Base-by-base conservation (phyloP, 2,797 vertebrate genomes). In the Sebastes trivittatus region DNA sequence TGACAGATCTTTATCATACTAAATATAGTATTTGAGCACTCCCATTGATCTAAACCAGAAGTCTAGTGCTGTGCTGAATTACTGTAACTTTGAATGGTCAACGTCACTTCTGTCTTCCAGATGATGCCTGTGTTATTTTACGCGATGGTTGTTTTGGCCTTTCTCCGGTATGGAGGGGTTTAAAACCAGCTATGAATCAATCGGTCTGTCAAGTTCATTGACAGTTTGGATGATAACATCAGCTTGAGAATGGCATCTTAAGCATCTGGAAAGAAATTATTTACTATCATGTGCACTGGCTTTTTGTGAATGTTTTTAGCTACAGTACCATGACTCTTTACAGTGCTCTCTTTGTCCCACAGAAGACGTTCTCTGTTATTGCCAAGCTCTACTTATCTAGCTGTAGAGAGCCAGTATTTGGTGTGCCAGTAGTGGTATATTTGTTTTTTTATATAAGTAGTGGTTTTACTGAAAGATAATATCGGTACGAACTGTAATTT, bases 141-240 rank as follows among this genome's bases (percentile, higher is more conserved):
- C 3, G 0, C 3, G n/a, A n/a, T 23, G 22, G 25, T 65, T 80
- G 68, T 82, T 77, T 83, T 75, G 69, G 54, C n/a, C 25, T 36
- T 52, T 32, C 59, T 73, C 67, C 80, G 78, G 75, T 67, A 80
- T 84, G 75, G 52, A 25, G n/a, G 42, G 59, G 30, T 34, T 79
- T 22, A 27, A 75, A 75, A 72, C 72, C 22, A 61, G 36, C 62
- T 5, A 56, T 77, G 55, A 85, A 75, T 86, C 75, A 77, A 4
- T 6, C 11, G 9, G 13, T 55, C 10, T 74, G 77, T 85, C 79
- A 80, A 59, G 7, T 59, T 65, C 23, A 16, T 16, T 10, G 49
- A 54, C 8, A 55, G 49, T 81, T 77, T 82, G 42, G 16, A 76
- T 77, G 68, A 84, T 32, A 73, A 66, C 63, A 76, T 66, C 59